Base-by-base conservation (phyloP, 2,888 invertebrate genomes). In the Sialis fuliginosa region DNA sequence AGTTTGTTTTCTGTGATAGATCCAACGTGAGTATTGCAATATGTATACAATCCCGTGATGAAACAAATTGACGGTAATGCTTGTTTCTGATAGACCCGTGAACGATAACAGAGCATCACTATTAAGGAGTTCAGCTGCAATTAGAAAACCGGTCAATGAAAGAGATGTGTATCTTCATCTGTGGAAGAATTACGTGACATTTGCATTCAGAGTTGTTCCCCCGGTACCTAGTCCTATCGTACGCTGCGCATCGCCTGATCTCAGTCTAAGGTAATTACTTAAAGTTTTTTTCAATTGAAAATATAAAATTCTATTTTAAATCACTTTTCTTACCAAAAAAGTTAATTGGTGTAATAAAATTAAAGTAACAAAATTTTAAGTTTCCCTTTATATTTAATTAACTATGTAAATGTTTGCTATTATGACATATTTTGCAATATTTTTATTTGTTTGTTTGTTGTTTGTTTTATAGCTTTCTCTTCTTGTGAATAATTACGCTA, bases 141-240 rank as follows among this genome's bases (percentile, higher is more conserved):
- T 89, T 0, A 81, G 90, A 58, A 93, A 93, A 61, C 85, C 90
- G 6, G 81, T 91, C 47, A 90, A 88, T 54, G 96, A 96, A 66
- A 73, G 92, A 54, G 96, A 96, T 62, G 80, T 89, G 33, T 93
- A 96, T 65, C 81, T 97, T 72, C 90, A 90, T 65, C 77, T 98
- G 30, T 99, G 98, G 96, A 87, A 92, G 61, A 96, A 96, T 69
- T 96, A 97, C 67, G 79, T 95, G 56, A 89, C 91, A 10, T 87
- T 96, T 71, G 93, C 93, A 6, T 98, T 96, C 69, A 78, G 93
- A 46, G 85, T 98, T 42, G 93, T 95, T 5, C 97, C 96, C 8
- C 87, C 91, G 30, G 83, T 86, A 50, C 85, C 88, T 1, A 85
- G 83, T 60, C 85, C 88, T 0, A 77, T 90, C 33, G 76, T 90